phyloP scores from a whole-genome alignment of 2,888 invertebrate species.

The Quadroppia sp. region DNA sequence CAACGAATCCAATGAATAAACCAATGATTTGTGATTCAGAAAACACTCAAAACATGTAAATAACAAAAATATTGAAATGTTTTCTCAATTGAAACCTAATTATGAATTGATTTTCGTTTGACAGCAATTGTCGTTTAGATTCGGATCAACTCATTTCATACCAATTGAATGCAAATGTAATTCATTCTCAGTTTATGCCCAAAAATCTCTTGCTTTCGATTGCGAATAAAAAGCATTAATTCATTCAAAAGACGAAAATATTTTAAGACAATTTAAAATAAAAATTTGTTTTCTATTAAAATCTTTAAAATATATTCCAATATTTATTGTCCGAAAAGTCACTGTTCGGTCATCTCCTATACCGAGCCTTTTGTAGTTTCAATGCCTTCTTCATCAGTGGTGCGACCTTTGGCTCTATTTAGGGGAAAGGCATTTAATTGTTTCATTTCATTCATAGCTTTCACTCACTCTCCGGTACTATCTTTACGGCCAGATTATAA shows the following conservation, averaged over 20 bases:
- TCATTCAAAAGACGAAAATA: too few relatives aligned
- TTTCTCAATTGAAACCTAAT: neutral
- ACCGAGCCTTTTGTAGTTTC: conserved; percentile 34
- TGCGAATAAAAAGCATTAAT: neutral
- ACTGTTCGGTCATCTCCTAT: neutral
- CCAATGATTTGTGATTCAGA: neutral
- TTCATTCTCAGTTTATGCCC: conserved; percentile 2
- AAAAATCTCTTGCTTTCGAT: conserved; percentile 3
- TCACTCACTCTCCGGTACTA: conserved; percentile 27
- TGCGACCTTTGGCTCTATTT: conserved; percentile 37
- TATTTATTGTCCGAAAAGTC: neutral
- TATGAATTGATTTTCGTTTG: neutral
- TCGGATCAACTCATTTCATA: neutral
- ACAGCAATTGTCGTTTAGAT: neutral
- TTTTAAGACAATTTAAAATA: neutral
- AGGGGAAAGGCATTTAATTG: neutral
- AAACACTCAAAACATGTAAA: neutral
- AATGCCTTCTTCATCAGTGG: conserved; percentile 41
- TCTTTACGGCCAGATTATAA: conserved; percentile 1
- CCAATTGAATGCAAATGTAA: neutral
- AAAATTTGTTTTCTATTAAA: conserved; percentile 12
- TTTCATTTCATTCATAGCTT: neutral
- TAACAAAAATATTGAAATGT: neutral
- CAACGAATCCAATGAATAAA: neutral
- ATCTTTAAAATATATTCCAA: neutral